Evolutionary conservation across 2,113 vertebrate species (phyloP), one percentile per base, ranked within the genome.

Genomic region (Xenus cinereus): DNA sequence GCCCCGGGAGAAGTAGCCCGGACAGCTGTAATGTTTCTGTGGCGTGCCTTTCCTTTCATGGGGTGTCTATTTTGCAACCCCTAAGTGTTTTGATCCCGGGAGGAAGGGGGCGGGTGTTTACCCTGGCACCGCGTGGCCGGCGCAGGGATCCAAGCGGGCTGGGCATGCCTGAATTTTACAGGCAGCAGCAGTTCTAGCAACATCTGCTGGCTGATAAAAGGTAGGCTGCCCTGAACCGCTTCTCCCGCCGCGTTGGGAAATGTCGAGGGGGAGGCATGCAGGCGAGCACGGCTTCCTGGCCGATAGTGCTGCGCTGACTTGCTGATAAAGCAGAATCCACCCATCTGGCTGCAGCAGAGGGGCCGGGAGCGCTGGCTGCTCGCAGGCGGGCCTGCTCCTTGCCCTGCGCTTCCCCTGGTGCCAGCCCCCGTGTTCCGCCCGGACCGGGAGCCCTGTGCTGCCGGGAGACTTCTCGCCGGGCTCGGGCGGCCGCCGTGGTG

Each of bases 251-350:
- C 27, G 35, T 88, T 95, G 94, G 91, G 91, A 97, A 96, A 87
- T 9, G 51, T 69, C 80, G 75, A 84, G 91, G 90, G 92, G 95
- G 95, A 91, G 96, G 95, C 87, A 66, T 50, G 39, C 90, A 69
- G 23, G 80, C 26, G 60, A 92, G 68, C 87, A 35, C 63, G 9
- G 87, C 81, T 97, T 97, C 97, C 97, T 97, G 94, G 86, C 75
- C 14, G 97, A 97, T 97, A 97, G 94, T 72, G 91, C 94, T 75
- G 86, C 87, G 92, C 96, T 48, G 87, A 84, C 64, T 66, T 79
- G 95, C 95, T 96, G 97, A 97, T 97, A 97, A 97, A 96, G 93
- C 91, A 93, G 91, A 97, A 93, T 95, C 93, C 96, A 89, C 95
- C 76, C 95, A 92, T 96, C 95, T 88, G 16, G 74, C 86, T 73